Evolutionary conservation across 2,888 invertebrate species (phyloP).

Genomic region (Meliscaeva auricollis): DNA sequence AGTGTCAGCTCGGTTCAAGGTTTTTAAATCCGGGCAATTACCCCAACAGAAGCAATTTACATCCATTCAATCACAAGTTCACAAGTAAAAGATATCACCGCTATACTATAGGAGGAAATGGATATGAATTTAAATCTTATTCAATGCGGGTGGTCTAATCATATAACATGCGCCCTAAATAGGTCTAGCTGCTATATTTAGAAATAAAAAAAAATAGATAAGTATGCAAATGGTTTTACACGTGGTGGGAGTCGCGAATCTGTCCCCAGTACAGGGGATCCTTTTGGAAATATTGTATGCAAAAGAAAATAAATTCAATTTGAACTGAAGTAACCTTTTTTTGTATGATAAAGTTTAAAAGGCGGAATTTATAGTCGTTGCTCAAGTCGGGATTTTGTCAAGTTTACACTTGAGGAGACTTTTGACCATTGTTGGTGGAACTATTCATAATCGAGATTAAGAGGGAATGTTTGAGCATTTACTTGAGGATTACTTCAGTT

Average conservation of each 20-base stretch:
- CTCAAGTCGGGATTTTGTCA: too few relatives aligned
- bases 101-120: constrained; percentile 31
- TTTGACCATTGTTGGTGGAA: too few relatives aligned
- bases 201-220: constrained; percentile 37
- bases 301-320: neutral
- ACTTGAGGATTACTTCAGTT: too few relatives aligned
- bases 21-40: constrained; percentile 27
- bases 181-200: constrained; percentile 46
- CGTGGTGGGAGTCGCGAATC: neutral
- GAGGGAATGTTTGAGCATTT: too few relatives aligned
- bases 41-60: constrained; percentile 32
- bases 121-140: constrained; percentile 33
- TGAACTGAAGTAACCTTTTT: too few relatives aligned
- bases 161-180: constrained; percentile 5
- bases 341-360: too few relatives aligned
- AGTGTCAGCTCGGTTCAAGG: constrained; percentile 39
- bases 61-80: constrained; percentile 26
- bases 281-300: too few relatives aligned
- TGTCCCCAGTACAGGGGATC: neutral
- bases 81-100: constrained; percentile 16
- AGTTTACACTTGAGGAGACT: too few relatives aligned
- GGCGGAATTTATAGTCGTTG: too few relatives aligned
- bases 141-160: constrained; percentile 21
- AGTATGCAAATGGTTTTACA: constrained; percentile 45
- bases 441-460: too few relatives aligned